Percentiles rank a stretch among this genome's conserved stretches.
Conservation (phyloP, 2,113 vertebrate species). For the Tauraco erythrolophus region DNA sequence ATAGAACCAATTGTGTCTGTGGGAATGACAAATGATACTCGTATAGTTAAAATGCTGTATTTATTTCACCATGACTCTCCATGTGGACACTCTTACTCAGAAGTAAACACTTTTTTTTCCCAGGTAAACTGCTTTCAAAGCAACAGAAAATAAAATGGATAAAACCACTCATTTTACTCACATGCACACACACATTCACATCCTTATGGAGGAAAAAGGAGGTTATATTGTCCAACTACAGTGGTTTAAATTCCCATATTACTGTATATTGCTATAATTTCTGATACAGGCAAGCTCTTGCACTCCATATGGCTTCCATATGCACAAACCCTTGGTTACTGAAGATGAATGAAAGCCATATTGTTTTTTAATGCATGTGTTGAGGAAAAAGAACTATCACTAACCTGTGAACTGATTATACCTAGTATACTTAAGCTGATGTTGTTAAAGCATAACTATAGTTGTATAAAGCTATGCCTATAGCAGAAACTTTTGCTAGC, state of each 20-base stretch:
- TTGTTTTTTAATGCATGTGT: conserved; percentile 36
- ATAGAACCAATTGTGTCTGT: conserved; percentile 39
- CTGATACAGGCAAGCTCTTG: conserved; percentile 27
- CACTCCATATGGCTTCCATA: conserved; percentile 55
- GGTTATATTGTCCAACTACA: conserved; percentile 5
- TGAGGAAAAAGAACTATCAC: conserved; percentile 15
- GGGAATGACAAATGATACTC: conserved; percentile 41
- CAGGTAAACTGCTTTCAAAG: conserved; percentile 38
- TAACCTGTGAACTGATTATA: conserved; percentile 55
- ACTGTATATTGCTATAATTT: conserved; percentile 23
- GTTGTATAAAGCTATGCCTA: background rate
- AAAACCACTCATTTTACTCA: background rate
- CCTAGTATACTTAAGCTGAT: background rate
- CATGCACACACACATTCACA: background rate
- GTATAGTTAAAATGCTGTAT: conserved; percentile 23
- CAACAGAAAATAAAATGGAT: conserved; percentile 11
- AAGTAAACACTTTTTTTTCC: conserved; percentile 14
- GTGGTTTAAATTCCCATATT: conserved; percentile 23
- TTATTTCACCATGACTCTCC: conserved; percentile 6
- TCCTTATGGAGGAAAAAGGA: background rate
- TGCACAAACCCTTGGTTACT: conserved; percentile 37
- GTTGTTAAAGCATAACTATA: background rate
- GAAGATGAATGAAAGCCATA: conserved; percentile 61
- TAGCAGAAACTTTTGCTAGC: background rate
- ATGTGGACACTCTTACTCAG: conserved; percentile 16